Conservation (phyloP, 2,797 vertebrate species). For the Mallotus villosus region DNA sequence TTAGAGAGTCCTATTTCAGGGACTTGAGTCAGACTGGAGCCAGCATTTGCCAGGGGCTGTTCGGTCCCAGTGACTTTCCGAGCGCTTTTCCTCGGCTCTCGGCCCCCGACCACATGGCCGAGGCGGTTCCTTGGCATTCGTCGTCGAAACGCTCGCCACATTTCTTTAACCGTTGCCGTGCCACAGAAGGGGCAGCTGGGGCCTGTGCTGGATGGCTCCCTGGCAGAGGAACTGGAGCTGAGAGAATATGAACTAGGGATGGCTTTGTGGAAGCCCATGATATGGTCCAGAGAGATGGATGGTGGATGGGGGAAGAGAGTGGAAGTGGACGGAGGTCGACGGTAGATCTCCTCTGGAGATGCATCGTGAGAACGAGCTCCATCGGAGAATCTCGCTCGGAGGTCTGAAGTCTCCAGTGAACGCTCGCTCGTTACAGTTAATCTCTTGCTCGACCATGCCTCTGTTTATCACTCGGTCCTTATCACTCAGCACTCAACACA, state of each 20-base stretch:
- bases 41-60: conserved; percentile 42
- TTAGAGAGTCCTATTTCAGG: conserved; percentile 39
- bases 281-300: no score
- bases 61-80: conserved; percentile 38
- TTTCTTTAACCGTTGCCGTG: conserved; percentile 43
- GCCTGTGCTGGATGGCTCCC: conserved; percentile 7
- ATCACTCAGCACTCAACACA: neutral
- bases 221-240: conserved; percentile 13
- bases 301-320: no score
- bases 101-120: conserved; percentile 49
- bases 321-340: no score
- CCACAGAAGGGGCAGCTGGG: no score
- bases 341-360: no score
- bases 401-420: no score
- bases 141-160: conserved; percentile 8
- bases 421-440: neutral
- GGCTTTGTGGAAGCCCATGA: no score
- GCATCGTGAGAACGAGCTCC: no score
- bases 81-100: conserved; percentile 36
- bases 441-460: neutral
- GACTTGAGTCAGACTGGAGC: conserved; percentile 16
- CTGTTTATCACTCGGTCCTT: neutral
- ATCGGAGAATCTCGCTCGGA: no score
- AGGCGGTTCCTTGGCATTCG: conserved; percentile 60
- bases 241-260: no score